Percentiles rank a stretch among this genome's conserved stretches.
phyloP scores from a whole-genome alignment of 2,113 vertebrate genomes.

The Cathartes aura region DNA sequence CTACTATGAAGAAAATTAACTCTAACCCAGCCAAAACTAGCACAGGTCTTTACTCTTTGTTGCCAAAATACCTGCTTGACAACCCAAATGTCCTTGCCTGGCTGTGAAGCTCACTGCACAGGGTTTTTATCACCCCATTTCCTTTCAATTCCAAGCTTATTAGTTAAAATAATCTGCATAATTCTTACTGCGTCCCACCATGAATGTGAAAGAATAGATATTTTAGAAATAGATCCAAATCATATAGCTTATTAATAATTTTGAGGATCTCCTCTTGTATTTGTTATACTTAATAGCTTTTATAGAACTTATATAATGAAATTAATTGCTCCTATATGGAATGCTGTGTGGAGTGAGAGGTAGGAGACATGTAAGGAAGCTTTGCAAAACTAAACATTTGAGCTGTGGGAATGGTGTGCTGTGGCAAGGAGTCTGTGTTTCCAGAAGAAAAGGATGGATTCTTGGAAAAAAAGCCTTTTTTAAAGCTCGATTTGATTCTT shows the following conservation, averaged over 20 bases:
- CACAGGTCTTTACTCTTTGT: background rate
- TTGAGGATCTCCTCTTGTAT: background rate
- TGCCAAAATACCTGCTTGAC: background rate
- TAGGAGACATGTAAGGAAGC: background rate
- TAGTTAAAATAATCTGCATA: constrained; percentile 12
- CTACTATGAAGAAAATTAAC: too few relatives aligned
- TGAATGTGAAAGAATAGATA: background rate
- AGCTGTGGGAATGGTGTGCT: background rate
- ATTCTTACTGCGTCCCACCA: background rate
- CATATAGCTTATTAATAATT: background rate
- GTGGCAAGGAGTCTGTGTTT: background rate
- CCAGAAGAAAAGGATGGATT: background rate
- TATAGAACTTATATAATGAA: background rate
- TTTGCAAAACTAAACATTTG: background rate
- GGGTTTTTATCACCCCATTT: background rate
- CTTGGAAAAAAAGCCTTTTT: background rate
- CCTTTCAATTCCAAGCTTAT: background rate
- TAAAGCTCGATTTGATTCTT: background rate
- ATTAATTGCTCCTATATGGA: background rate
- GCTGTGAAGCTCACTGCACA: background rate
- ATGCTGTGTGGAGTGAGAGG: background rate
- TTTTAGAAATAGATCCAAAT: background rate
- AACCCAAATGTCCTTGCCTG: background rate
- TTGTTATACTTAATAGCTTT: background rate
- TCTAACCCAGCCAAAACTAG: too few relatives aligned